phyloP scores from a whole-genome alignment of 2,113 vertebrate species.

The Grus americana region DNA sequence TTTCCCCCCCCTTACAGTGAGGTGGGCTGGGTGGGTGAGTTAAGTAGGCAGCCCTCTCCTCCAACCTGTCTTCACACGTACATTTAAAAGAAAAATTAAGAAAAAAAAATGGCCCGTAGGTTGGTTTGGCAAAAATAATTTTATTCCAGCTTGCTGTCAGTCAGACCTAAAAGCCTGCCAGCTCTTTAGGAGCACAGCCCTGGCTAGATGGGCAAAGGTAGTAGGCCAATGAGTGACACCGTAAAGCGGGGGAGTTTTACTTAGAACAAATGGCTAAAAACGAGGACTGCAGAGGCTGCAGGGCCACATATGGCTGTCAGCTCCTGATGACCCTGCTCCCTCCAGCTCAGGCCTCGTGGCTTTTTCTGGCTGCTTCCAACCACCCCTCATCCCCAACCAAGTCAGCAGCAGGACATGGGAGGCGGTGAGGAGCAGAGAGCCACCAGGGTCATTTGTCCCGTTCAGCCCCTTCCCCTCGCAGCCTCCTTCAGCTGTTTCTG shows the following conservation, averaged over 20 bases:
- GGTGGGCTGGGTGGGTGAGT: not conserved
- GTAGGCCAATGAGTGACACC: not conserved
- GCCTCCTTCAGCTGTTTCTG: not conserved
- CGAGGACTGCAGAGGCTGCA: not conserved
- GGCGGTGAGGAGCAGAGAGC: not conserved
- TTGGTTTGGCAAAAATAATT: not conserved
- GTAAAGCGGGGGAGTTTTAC: not conserved
- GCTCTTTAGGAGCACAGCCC: not conserved
- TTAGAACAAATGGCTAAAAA: not conserved
- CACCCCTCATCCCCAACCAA: not conserved
- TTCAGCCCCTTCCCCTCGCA: not conserved
- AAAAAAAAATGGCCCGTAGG: accelerated
- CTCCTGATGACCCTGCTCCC: not conserved
- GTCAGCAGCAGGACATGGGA: not conserved
- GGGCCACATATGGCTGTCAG: not conserved
- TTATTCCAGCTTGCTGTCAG: not conserved
- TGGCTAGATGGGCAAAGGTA: not conserved
- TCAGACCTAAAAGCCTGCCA: not conserved
- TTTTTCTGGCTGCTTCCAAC: not conserved
- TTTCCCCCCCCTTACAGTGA: not conserved
- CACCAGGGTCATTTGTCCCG: not conserved
- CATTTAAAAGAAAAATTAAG: not conserved
- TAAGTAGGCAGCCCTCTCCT: not conserved
- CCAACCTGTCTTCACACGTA: not conserved
- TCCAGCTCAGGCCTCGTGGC: not conserved